phyloP scores from a whole-genome alignment of 2,888 invertebrate genomes.

The Pterostichus niger region DNA sequence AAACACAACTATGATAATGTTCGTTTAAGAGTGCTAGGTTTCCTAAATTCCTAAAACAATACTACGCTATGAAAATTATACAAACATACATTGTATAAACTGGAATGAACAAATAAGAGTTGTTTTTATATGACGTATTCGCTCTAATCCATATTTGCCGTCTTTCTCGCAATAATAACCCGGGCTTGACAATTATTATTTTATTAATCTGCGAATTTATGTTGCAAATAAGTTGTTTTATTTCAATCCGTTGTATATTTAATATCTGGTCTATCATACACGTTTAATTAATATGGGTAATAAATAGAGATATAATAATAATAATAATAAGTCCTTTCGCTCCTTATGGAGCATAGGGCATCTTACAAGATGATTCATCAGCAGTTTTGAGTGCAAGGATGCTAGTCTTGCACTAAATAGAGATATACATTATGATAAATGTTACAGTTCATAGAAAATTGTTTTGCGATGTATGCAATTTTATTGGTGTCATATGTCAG shows the following conservation, averaged over 20 bases:
- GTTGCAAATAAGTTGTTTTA: not conserved
- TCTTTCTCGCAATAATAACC: conserved; percentile 1
- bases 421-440: not conserved
- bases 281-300: not conserved
- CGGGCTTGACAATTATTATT: conserved; percentile 2
- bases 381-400: too few relatives aligned
- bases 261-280: not conserved
- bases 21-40: not conserved
- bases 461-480: not conserved
- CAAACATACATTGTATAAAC: conserved; percentile 12
- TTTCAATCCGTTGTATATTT: not conserved
- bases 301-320: conserved; percentile 1
- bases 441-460: not conserved
- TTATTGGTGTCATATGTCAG: conserved; percentile 1
- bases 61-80: not conserved
- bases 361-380: too few relatives aligned
- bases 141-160: conserved; percentile 12
- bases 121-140: conserved; percentile 21
- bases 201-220: conserved; percentile 13
- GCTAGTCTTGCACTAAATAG: too few relatives aligned
- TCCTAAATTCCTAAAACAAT: conserved; percentile 19
- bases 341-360: too few relatives aligned
- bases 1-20: not conserved
- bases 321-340: too few relatives aligned
- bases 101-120: conserved; percentile 26